A percentile compares a stretch with the other conserved stretches of the same genome.
phyloP scores from a whole-genome alignment of 1,140 invertebrate species.

The Drosophila obscura region DNA sequence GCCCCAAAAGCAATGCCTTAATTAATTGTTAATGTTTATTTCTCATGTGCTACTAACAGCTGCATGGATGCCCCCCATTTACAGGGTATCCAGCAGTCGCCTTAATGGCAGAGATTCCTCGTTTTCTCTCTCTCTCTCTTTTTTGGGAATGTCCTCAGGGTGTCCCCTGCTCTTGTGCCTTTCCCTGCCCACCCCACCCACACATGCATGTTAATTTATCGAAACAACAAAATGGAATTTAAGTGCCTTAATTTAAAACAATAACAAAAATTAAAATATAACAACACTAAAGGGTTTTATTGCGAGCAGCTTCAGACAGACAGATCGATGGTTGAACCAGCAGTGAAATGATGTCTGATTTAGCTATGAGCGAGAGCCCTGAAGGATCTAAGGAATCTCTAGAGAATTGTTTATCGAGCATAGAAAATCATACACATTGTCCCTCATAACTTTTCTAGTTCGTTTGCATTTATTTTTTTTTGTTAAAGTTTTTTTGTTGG shows the following conservation, averaged over 20 bases:
- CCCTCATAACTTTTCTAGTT: constrained; percentile 76
- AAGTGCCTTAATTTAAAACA: constrained; percentile 72
- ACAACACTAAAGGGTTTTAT: constrained; percentile 44
- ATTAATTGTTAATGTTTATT: constrained; percentile 66
- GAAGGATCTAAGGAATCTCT: too few species aligned
- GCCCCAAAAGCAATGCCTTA: constrained; percentile 33
- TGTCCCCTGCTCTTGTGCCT: too few species aligned
- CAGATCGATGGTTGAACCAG: too few species aligned
- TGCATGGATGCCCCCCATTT: constrained; percentile 16
- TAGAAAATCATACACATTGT: constrained; percentile 1
- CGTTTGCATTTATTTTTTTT: constrained; percentile 76
- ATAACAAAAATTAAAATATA: constrained; percentile 45
- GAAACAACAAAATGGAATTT: constrained; percentile 58
- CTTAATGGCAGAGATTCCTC: too few species aligned
- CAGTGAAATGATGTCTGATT: too few species aligned
- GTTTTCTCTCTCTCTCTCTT: too few species aligned
- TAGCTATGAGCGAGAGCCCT: too few species aligned
- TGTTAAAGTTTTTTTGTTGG: constrained; percentile 63
- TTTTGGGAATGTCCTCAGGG: too few species aligned
- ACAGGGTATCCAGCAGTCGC: constrained; percentile 18
- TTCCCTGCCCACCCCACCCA: constrained; percentile 14
- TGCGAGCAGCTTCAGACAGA: not conserved
- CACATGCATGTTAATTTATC: constrained; percentile 72
- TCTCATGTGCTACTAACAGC: constrained; percentile 53
- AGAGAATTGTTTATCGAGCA: not conserved